Evolutionary conservation across 2,797 vertebrate genomes (phyloP).

Genomic region (Neostethus bicornis): DNA sequence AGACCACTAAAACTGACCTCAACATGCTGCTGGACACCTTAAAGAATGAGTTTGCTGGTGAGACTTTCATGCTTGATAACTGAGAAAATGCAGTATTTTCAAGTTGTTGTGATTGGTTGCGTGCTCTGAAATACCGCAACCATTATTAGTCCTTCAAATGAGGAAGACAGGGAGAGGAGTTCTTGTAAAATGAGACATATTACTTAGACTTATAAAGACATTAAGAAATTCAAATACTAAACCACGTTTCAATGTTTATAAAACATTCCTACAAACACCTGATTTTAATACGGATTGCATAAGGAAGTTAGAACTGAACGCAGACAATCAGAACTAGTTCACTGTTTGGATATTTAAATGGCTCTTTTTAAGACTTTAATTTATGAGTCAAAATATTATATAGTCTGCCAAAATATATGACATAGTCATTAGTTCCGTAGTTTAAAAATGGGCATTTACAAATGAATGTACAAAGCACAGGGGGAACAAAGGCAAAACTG

Average conservation of each 20-base stretch:
- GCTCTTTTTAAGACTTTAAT: constrained; percentile 54
- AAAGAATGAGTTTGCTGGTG: constrained; percentile 62
- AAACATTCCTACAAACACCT: constrained; percentile 47
- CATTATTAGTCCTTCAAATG: constrained; percentile 46
- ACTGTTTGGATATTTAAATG: constrained; percentile 58
- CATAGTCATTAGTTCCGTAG: constrained; percentile 63
- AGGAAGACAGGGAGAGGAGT: constrained; percentile 44
- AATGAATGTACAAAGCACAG: constrained; percentile 69
- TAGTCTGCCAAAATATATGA: constrained; percentile 65
- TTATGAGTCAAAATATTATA: constrained; percentile 54
- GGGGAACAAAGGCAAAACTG: constrained; percentile 72
- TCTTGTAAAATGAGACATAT: constrained; percentile 10
- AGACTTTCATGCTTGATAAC: constrained; percentile 57
- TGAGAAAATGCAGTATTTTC: constrained; percentile 65
- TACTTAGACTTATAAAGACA: too few species aligned
- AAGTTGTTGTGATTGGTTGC: constrained; percentile 65
- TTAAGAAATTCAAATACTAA: neutral
- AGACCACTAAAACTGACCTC: constrained; percentile 67
- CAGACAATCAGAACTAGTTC: constrained; percentile 46
- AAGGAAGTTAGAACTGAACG: constrained; percentile 33
- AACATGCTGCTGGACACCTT: constrained; percentile 57
- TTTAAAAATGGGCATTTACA: constrained; percentile 67
- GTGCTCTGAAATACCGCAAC: constrained; percentile 34
- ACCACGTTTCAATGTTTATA: constrained; percentile 32
- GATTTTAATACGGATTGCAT: constrained; percentile 37